Percentiles rank a stretch among this genome's conserved stretches.
Conservation (phyloP, 2,888 invertebrate species). For the Gordius sp. region DNA sequence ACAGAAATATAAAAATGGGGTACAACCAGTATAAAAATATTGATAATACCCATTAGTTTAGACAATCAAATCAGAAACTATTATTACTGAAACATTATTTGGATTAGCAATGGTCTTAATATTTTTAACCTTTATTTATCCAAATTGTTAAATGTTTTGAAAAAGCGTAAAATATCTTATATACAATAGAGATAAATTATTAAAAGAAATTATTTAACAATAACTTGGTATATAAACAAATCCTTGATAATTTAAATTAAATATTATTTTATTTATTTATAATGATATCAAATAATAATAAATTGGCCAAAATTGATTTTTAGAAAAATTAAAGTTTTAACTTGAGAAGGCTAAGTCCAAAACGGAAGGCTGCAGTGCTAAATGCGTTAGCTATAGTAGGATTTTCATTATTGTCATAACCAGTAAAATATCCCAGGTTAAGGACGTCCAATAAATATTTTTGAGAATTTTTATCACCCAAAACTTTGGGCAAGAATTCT, state of each 20-base stretch:
- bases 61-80: no score
- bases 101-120: no score
- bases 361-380: constrained; percentile 12
- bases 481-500: constrained; percentile 23
- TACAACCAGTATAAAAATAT: no score
- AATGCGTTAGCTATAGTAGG: background rate
- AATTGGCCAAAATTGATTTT: background rate
- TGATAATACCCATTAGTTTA: no score
- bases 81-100: no score
- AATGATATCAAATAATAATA: background rate
- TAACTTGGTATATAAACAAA: background rate
- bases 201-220: background rate
- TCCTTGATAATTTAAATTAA: background rate
- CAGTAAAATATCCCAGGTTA: constrained; percentile 20
- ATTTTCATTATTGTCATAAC: background rate
- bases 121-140: no score
- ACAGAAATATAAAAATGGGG: no score
- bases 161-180: background rate
- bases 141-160: background rate
- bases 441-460: constrained; percentile 21
- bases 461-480: constrained; percentile 21
- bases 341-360: constrained; percentile 8
- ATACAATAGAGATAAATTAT: no score
- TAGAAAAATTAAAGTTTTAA: background rate
- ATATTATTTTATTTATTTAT: background rate